A percentile compares a stretch with the other conserved stretches of the same genome.
Evolutionary conservation across 2,888 invertebrate genomes (phyloP).

Genomic region (Liopterus haemorrhoidalis): DNA sequence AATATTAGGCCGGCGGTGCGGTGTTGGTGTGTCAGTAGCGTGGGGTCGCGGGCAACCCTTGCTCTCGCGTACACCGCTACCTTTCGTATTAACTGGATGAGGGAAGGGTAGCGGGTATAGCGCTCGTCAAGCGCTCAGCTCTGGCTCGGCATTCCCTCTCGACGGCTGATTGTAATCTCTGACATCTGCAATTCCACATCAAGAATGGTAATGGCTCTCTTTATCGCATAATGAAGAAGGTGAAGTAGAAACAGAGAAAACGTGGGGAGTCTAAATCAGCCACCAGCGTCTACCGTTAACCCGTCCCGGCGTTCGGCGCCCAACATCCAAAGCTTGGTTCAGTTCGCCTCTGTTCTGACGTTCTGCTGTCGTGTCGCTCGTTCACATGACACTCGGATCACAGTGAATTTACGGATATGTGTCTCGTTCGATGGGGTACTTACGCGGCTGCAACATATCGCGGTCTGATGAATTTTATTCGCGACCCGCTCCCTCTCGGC

Average conservation of each 20-base stretch:
- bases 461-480: conserved; percentile 45
- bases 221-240: conserved; percentile 43
- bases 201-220: conserved; percentile 41
- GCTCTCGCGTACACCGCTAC: too few relatives aligned
- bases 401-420: conserved; percentile 3
- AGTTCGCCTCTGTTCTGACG: conserved; percentile 3
- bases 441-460: too few relatives aligned
- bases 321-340: too few relatives aligned
- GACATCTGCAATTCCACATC: conserved; percentile 43
- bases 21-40: too few relatives aligned
- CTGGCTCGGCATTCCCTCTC: conserved; percentile 17
- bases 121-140: not conserved
- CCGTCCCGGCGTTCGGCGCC: not conserved
- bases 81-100: conserved; percentile 7
- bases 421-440: conserved; percentile 2
- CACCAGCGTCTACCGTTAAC: too few relatives aligned
- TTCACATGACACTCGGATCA: not conserved
- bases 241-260: conserved; percentile 36
- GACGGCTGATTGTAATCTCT: conserved; percentile 34
- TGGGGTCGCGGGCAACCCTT: too few relatives aligned
- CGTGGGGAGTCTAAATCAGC: conserved; percentile 10
- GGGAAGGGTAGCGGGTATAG: conserved; percentile 3
- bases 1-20: conserved; percentile 13
- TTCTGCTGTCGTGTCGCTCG: not conserved
- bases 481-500: conserved; percentile 33